Conservation (phyloP, 2,797 vertebrate genomes). For the Lutjanus campechanus region DNA sequence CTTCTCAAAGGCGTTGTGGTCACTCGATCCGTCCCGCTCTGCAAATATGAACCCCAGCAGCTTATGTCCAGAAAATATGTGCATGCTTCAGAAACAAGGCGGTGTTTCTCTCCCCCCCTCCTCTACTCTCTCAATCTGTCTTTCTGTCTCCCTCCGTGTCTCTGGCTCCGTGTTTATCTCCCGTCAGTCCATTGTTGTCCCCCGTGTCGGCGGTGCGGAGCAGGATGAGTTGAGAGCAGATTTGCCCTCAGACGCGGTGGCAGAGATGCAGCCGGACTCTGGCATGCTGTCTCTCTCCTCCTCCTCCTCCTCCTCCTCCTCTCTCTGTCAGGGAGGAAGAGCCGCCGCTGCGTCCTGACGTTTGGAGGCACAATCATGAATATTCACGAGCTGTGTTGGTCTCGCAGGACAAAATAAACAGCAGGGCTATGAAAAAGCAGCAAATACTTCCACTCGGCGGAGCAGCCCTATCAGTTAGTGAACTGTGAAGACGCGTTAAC, state of each 20-base stretch:
- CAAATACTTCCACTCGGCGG: constrained; percentile 40
- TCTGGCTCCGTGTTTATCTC: constrained; percentile 22
- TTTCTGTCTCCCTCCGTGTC: neutral
- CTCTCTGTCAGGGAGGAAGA: constrained; percentile 68
- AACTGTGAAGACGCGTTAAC: constrained; percentile 47
- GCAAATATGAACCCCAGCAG: constrained; percentile 46
- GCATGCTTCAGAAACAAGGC: constrained; percentile 71
- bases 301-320: neutral
- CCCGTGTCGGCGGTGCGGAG: constrained; percentile 33
- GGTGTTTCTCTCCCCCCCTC: constrained; percentile 45
- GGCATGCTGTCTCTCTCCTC: constrained; percentile 75
- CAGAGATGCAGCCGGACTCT: constrained; percentile 66
- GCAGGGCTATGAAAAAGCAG: constrained; percentile 24
- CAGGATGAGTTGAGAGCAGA: constrained; percentile 57
- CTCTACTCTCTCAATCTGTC: constrained; percentile 19
- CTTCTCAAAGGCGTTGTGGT: constrained; percentile 53
- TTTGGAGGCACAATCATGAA: constrained; percentile 80
- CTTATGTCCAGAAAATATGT: constrained; percentile 61
- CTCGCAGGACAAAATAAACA: constrained; percentile 60
- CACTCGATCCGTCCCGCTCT: constrained; percentile 62
- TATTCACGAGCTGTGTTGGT: constrained; percentile 76
- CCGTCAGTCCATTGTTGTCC: constrained; percentile 58
- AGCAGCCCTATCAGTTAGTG: constrained; percentile 29
- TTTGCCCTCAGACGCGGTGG: constrained; percentile 71
- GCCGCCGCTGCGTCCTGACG: constrained; percentile 80